phyloP scores from a whole-genome alignment of 2,797 vertebrate species.

The Catharus ustulatus region DNA sequence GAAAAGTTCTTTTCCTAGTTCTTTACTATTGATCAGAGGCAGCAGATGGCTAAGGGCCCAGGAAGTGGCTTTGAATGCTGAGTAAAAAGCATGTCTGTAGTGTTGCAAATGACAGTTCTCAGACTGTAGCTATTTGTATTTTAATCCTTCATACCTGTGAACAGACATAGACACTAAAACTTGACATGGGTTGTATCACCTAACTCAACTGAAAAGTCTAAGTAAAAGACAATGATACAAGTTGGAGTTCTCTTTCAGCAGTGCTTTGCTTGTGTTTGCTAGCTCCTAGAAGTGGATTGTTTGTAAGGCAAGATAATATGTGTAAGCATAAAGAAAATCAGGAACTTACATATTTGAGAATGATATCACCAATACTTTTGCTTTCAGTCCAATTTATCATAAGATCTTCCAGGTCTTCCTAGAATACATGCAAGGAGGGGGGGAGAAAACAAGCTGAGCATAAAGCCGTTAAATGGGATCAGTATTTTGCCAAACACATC shows the following conservation, averaged over 20 bases:
- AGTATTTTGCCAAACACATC: background rate
- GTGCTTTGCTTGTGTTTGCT: background rate
- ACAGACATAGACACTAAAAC: background rate
- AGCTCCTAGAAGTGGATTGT: background rate
- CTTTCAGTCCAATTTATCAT: constrained; percentile 94
- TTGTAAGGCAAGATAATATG: background rate
- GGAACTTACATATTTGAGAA: constrained; percentile 94
- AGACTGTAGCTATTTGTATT: background rate
- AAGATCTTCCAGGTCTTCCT: constrained; percentile 93
- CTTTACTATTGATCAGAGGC: background rate
- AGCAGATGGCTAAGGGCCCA: background rate
- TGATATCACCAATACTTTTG: constrained; percentile 90
- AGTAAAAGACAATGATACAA: background rate
- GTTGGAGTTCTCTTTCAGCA: background rate
- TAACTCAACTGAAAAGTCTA: background rate
- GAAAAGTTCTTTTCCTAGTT: background rate
- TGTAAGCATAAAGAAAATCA: background rate
- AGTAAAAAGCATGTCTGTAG: background rate
- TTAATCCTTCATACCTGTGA: background rate
- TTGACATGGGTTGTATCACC: background rate
- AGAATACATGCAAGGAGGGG: constrained; percentile 22
- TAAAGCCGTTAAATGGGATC: background rate
- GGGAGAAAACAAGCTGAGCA: background rate
- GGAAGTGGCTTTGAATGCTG: background rate
- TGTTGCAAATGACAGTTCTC: background rate